Base-by-base conservation (phyloP, 2,888 invertebrate genomes). In the Dorcus hopei region DNA sequence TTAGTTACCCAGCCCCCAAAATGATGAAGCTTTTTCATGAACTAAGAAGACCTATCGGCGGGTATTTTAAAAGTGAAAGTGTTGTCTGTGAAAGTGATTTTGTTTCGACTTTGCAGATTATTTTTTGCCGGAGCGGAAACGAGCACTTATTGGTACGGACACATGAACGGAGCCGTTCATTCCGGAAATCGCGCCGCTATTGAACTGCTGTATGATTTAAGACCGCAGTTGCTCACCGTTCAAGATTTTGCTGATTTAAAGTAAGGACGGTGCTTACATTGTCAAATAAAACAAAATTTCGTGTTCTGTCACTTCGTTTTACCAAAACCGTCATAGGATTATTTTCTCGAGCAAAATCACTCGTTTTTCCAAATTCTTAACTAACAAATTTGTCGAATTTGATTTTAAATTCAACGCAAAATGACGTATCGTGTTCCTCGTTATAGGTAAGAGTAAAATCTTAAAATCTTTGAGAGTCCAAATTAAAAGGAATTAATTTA, bases 81-180 rank as follows among this genome's bases (percentile, higher is more conserved):
- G 7, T 9, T 40, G 38, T 40, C 49, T 38, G 7, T 14, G 14
- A 9, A 19, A 19, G 7, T 43, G 9, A 26, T 38, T 26, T 11
- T 47, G 43, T 9, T 42, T 38, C 11, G n/a, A 43, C 42, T 38
- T 52, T 65, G 38, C 57, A 74, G 75, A 47, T 65, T 75, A 45
- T 67, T 66, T 58, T 75, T 72, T 69, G 73, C 71, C n/a, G 74
- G 74, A 23, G 66, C 73, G 23, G 74, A 75, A 60, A 70, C 70
- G 3, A 66, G 72, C 0, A 58, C 63, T 3, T 63, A 65, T 45
- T 75, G 74, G 74, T 72, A 69, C 53, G 74, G 75, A 1, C 65
- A 65, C 26, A 65, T 74, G 59, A 65, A 66, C 9, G 75, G 75
- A 5, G 74, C 72, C 6, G 66, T 72, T 16, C 63, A 70, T 57